Evolutionary conservation across 2,113 vertebrate species (phyloP).

Genomic region (Xenopus borealis): DNA sequence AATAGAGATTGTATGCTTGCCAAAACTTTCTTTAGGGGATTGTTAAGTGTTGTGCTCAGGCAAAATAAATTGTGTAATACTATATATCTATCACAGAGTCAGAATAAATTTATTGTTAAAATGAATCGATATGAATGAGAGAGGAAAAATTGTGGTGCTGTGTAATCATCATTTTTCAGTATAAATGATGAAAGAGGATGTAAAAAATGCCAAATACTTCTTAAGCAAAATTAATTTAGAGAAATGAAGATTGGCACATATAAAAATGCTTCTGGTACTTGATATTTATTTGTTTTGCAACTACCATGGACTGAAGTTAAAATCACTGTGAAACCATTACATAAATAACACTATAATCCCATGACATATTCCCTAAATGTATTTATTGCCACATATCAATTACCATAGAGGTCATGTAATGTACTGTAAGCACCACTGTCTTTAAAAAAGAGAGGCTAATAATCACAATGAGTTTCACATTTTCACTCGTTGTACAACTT

Average conservation of each 20-base stretch:
- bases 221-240: constrained; percentile 18
- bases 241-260: constrained; percentile 23
- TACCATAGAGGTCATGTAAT: no score
- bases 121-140: constrained; percentile 36
- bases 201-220: constrained; percentile 20
- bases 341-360: no score
- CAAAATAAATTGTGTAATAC: constrained; percentile 38
- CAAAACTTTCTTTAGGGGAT: constrained; percentile 34
- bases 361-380: no score
- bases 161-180: constrained; percentile 27
- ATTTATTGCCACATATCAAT: no score
- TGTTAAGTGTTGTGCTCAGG: constrained; percentile 31
- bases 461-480: no score
- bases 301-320: no score
- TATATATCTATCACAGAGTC: constrained; percentile 32
- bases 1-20: constrained; percentile 32
- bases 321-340: no score
- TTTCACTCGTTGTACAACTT: no score
- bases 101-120: constrained; percentile 39
- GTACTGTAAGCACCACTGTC: no score
- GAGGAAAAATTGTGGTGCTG: constrained; percentile 29
- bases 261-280: constrained; percentile 9
- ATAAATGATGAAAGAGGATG: constrained; percentile 22
- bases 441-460: no score
- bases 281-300: no score